Evolutionary conservation across 2,888 invertebrate genomes (phyloP).

Genomic region (Tenthredo livida): DNA sequence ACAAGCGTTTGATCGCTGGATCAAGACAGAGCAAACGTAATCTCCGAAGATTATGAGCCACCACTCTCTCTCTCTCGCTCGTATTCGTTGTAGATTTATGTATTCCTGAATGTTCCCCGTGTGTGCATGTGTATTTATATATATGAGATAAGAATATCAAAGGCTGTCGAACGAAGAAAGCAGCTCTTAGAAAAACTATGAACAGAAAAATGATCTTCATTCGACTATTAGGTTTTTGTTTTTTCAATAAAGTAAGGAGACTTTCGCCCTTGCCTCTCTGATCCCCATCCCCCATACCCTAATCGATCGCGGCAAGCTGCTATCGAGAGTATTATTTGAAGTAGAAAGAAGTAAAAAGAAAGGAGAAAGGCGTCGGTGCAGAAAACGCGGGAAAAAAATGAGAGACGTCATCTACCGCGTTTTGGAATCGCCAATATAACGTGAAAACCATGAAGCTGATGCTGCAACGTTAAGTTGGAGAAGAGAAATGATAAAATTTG

Average conservation of each 20-base stretch:
- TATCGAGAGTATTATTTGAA: neutral
- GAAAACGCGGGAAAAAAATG: neutral
- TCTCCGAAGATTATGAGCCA: slow-evolving; percentile 71
- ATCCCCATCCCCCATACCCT: neutral
- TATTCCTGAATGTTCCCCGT: neutral
- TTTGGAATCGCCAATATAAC: neutral
- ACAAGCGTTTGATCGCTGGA: slow-evolving; percentile 70
- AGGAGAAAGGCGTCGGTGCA: too few relatives aligned
- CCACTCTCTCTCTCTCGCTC: too few relatives aligned
- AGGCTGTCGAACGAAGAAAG: neutral
- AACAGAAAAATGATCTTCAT: neutral
- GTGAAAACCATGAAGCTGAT: neutral
- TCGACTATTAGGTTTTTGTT: neutral
- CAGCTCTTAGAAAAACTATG: too few relatives aligned
- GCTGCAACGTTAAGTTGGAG: neutral
- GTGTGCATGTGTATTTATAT: neutral
- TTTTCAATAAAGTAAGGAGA: neutral
- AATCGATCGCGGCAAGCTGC: neutral
- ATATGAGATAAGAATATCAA: neutral
- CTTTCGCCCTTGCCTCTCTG: neutral
- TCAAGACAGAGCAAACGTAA: slow-evolving; percentile 75
- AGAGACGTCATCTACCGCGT: neutral
- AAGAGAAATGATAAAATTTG: slow-evolving; percentile 37
- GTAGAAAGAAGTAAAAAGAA: neutral
- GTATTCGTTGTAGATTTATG: neutral